phyloP scores from a whole-genome alignment of 2,888 invertebrate genomes.

The Litoditis marina region DNA sequence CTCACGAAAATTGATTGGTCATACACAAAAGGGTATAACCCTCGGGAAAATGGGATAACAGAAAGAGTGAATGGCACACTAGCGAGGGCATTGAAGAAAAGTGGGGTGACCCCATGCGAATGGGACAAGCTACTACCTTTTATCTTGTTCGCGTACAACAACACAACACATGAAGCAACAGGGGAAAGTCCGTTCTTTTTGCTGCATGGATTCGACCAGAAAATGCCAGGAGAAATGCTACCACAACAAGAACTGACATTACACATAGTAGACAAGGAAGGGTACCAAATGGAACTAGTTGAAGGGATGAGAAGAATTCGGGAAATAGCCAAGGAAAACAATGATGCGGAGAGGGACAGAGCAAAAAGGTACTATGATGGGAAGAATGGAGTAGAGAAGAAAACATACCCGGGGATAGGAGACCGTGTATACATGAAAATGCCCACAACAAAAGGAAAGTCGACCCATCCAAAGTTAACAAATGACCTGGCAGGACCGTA shows the following conservation, averaged over 20 bases:
- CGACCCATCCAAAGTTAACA: constrained; percentile 4
- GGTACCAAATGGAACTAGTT: constrained; percentile 6
- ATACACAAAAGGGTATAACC: constrained; percentile 27
- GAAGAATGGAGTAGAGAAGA: constrained; percentile 10
- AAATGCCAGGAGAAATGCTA: background rate
- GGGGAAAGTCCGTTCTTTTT: constrained; percentile 23
- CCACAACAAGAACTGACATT: constrained; percentile 2
- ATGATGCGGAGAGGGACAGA: constrained; percentile 10
- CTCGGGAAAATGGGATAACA: constrained; percentile 26
- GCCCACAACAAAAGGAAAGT: constrained; percentile 8
- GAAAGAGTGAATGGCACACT: constrained; percentile 31
- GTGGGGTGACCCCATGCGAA: background rate
- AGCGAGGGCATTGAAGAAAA: constrained; percentile 19
- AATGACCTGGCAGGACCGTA: constrained; percentile 12
- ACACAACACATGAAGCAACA: constrained; percentile 16
- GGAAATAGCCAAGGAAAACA: constrained; percentile 4
- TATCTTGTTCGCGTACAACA: constrained; percentile 31
- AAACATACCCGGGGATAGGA: constrained; percentile 5
- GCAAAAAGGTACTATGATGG: constrained; percentile 14
- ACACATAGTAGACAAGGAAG: constrained; percentile 6
- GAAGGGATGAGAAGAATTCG: constrained; percentile 4
- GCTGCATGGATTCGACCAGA: constrained; percentile 20
- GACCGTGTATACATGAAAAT: constrained; percentile 9
- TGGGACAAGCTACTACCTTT: constrained; percentile 31
- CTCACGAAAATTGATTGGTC: constrained; percentile 7